Evolutionary conservation across 2,797 vertebrate genomes (phyloP), one percentile per base, ranked within the genome.

Genomic region (Psittacula derbiana): DNA sequence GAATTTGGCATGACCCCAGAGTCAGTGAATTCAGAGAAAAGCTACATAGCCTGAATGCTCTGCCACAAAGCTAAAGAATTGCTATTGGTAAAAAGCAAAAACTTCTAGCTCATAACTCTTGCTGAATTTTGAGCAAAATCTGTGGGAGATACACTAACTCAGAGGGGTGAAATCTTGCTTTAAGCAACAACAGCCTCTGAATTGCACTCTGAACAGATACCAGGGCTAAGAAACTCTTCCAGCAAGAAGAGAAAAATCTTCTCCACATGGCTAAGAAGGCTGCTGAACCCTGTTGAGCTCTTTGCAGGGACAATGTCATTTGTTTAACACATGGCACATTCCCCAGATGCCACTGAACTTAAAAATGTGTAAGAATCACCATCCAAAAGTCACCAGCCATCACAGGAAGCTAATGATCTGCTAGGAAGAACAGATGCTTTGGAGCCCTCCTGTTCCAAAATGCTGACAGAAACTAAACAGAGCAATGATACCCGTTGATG

Each of bases 11-110:
- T 41, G 11, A 65, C 18, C 20, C 10, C 6, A 12, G 21, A 74
- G 8, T 11, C 3, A 36, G 40, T 5, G 5, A 4, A 9, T 69
- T 80, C 33, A n/a, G 27, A 75, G 44, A 75, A 80, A 72, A 78
- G 20, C 8, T 15, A 21, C 3, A 2, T 23, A 52, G 33, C 27
- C 38, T 4, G 0, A 73, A 62, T 25, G 6, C 4, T 8, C 19
- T 80, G 27, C 19, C 27, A 58, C 36, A 62, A 65, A 72, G 10
- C 10, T 41, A 66, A 87, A 72, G 83, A 52, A 46, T 2, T 31
- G 5, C 44, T 44, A 27, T 13, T 17, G 16, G 30, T 49, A 79
- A 36, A 72, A 87, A 75, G 4, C 11, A 66, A 53, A 93, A 23
- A 50, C 20, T 69, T 55, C 24, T n/a, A 49, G 15, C 36, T 76